Percentiles rank a stretch among this genome's conserved stretches.
These are phyloP conservation scores for Phenganax subtilis DNA, from an alignment of 92 coral and sea anemone genomes.

Conservation along the genomic window DNA sequence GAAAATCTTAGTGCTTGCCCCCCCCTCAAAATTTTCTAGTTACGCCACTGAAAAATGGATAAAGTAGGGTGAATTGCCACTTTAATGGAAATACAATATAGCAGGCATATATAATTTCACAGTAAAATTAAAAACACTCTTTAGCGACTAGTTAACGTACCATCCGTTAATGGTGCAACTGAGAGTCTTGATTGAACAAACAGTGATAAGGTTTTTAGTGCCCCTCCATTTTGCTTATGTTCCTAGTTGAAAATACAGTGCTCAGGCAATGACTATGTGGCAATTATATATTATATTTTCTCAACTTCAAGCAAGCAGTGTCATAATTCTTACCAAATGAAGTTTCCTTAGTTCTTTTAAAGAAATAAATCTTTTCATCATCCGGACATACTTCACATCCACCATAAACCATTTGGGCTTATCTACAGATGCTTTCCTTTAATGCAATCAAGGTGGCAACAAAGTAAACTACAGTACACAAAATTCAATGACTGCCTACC, in stretches of 20 bases:
- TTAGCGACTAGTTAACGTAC: constrained; percentile 28
- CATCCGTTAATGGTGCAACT: constrained; percentile 85
- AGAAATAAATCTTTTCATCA: constrained; percentile 79
- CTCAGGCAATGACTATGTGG: background rate
- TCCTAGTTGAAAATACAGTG: constrained; percentile 49
- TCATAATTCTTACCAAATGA: constrained; percentile 49
- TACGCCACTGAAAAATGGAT: no score
- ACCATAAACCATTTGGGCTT: constrained; percentile 98
- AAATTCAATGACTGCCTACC: background rate
- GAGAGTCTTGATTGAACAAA: constrained; percentile 87
- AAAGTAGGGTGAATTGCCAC: no score
- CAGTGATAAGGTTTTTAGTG: constrained; percentile 58
- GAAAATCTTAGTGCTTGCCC: no score
- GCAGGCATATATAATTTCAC: background rate
- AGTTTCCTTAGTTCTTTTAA: constrained; percentile 71
- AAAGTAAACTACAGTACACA: background rate
- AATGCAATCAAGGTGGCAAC: background rate
- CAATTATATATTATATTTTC: background rate
- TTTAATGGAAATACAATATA: no score
- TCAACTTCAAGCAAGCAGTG: background rate
- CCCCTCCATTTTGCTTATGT: constrained; percentile 68
- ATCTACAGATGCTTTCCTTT: constrained; percentile 61
- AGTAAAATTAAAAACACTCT: background rate
- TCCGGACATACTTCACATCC: constrained; percentile 87
- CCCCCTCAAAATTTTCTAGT: no score